phyloP scores from a whole-genome alignment of 2,888 invertebrate genomes.

The Choreutis nemorana region DNA sequence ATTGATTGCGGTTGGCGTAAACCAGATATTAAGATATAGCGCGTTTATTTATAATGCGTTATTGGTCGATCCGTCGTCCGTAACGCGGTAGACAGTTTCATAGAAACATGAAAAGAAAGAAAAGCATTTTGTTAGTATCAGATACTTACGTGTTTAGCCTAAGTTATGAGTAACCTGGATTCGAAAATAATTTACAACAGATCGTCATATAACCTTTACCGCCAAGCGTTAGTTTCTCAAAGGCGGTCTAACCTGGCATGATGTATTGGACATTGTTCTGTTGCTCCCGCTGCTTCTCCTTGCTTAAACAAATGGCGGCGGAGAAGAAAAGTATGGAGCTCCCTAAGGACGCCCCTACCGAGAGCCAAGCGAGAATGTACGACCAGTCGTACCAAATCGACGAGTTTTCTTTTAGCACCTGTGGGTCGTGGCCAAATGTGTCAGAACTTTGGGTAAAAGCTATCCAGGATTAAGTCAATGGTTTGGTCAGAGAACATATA shows the following conservation, averaged over 20 bases:
- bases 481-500: no score
- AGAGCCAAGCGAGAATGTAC: slow-evolving; percentile 85
- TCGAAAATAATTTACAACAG: slow-evolving; percentile 22
- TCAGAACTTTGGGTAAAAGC: no score
- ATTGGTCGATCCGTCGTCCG: slow-evolving; percentile 37
- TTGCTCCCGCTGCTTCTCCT: slow-evolving; percentile 77
- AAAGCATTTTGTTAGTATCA: slow-evolving; percentile 63
- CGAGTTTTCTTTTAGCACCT: slow-evolving; percentile 78
- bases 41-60: slow-evolving; percentile 38
- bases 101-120: slow-evolving; percentile 66
- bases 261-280: slow-evolving; percentile 86
- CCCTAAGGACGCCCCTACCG: slow-evolving; percentile 77
- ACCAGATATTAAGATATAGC: slow-evolving; percentile 61
- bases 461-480: no score
- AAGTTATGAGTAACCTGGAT: slow-evolving; percentile 17
- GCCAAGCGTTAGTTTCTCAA: slow-evolving; percentile 47
- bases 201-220: slow-evolving; percentile 20
- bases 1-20: slow-evolving; percentile 54
- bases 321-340: slow-evolving; percentile 82
- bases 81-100: slow-evolving; percentile 59
- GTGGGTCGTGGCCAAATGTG: no score
- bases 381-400: slow-evolving; percentile 85
- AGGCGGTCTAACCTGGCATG: slow-evolving; percentile 80
- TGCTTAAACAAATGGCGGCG: slow-evolving; percentile 79
- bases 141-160: slow-evolving; percentile 34